These are phyloP conservation scores for Menidia menidia DNA, from an alignment of 2,797 vertebrate genomes.

Conservation along the genomic window DNA sequence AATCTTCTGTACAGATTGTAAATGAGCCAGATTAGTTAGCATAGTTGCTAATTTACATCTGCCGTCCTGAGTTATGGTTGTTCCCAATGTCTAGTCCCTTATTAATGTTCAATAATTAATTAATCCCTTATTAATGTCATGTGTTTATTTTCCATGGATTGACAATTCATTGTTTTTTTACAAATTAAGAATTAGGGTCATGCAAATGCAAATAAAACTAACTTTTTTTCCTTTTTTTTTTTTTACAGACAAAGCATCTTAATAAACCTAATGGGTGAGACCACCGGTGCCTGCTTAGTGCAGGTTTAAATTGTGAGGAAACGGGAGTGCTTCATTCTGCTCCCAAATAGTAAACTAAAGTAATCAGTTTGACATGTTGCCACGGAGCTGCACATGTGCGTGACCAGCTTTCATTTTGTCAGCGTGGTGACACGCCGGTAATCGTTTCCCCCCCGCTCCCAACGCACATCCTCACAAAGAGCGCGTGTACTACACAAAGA, in stretches of 20 bases:
- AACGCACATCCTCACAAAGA: background rate
- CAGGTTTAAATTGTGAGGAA: constrained; percentile 5
- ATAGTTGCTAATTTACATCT: no score
- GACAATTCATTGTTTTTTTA: background rate
- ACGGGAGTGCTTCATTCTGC: background rate
- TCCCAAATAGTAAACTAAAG: constrained; percentile 16
- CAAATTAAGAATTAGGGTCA: background rate
- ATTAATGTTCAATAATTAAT: no score
- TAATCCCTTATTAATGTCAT: no score
- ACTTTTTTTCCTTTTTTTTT: background rate
- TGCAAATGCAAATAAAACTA: background rate
- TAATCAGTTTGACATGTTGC: constrained; percentile 6
- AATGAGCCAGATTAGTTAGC: no score
- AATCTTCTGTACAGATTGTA: no score
- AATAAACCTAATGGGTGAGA: background rate
- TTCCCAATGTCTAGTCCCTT: no score
- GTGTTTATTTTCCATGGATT: no score
- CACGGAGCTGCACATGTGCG: constrained; percentile 7
- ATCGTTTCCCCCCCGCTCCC: constrained; percentile 4
- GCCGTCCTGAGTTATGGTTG: no score
- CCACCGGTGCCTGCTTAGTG: no score
- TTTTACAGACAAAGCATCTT: no score
- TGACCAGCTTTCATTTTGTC: constrained; percentile 25
- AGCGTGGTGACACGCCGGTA: constrained; percentile 19
- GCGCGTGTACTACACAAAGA: constrained; percentile 4